Evolutionary conservation across 2,113 vertebrate genomes (phyloP).

Genomic region (Eulemur rufifrons): DNA sequence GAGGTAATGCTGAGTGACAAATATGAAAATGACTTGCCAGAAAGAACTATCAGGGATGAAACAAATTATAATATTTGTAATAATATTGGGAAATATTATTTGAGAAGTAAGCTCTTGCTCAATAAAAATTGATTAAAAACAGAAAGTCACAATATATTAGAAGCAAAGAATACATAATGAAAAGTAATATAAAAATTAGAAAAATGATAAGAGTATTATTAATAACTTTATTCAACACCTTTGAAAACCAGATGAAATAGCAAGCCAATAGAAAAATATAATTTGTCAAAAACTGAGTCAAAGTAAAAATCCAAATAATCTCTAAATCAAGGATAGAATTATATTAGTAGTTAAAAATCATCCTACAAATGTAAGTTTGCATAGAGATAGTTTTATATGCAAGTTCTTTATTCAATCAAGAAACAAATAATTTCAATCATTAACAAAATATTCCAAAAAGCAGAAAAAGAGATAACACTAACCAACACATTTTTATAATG

Average conservation of each 20-base stretch:
- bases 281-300: background rate
- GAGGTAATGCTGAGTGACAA: conserved; percentile 1
- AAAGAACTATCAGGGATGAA: background rate
- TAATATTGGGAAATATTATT: background rate
- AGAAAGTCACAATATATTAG: background rate
- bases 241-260: background rate
- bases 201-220: background rate
- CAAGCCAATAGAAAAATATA: background rate
- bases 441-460: background rate
- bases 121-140: background rate
- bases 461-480: background rate
- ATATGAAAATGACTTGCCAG: background rate
- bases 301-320: background rate
- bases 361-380: background rate
- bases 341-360: background rate
- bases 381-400: background rate
- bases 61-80: background rate
- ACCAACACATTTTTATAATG: background rate
- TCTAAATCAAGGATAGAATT: background rate
- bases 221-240: background rate
- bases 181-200: background rate
- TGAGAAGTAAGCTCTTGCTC: background rate
- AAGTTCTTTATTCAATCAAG: background rate
- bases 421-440: background rate
- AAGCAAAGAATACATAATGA: background rate